Evolutionary conservation across 1,140 invertebrate species (phyloP).

Genomic region (Elysia chlorotica): DNA sequence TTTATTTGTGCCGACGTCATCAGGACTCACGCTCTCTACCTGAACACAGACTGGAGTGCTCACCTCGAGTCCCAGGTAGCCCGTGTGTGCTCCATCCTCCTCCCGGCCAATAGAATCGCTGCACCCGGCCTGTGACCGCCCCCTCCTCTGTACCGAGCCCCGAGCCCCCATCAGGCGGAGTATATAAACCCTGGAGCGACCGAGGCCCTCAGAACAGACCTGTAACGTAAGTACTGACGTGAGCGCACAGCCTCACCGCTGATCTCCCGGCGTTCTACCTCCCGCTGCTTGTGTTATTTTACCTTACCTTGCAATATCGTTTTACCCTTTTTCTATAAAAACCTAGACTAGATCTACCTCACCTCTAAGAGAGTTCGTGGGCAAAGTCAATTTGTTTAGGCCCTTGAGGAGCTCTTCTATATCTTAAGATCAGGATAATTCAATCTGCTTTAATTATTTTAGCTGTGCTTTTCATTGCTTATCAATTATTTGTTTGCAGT

Average conservation of each 20-base stretch:
- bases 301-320: not conserved
- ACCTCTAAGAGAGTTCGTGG: too few species aligned
- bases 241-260: too few species aligned
- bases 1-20: too few species aligned
- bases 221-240: constrained; percentile 16
- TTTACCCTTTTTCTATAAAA: not conserved
- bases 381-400: too few species aligned
- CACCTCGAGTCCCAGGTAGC: too few species aligned
- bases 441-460: not conserved
- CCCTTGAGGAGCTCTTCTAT: too few species aligned
- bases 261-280: not conserved
- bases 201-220: not conserved
- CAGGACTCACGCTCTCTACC: too few species aligned
- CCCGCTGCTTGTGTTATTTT: not conserved
- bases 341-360: too few species aligned
- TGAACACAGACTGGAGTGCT: too few species aligned
- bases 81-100: too few species aligned
- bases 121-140: not conserved
- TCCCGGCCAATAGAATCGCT: constrained; percentile 7
- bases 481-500: too few species aligned
- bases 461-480: not conserved
- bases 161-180: not conserved
- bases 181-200: not conserved
- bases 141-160: not conserved
- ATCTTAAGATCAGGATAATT: too few species aligned